Evolutionary conservation across 1,140 invertebrate species (phyloP), one percentile per base, ranked within the genome.

Genomic region (Caenorhabditis elegans): DNA sequence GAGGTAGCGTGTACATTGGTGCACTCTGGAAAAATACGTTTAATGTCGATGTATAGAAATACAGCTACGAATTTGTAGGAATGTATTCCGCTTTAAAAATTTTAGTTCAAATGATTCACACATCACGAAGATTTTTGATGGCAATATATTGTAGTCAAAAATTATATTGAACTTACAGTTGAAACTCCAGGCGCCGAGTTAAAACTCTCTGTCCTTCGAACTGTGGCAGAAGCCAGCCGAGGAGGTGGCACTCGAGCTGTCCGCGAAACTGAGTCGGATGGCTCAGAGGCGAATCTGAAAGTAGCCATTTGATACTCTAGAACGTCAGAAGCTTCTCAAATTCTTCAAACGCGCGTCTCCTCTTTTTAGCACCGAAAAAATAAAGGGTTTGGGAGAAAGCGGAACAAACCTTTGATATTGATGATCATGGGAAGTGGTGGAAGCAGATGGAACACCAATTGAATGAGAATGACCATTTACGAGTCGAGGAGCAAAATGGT

Each of bases 241-340:
- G 82, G 82, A 34, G 82, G 82, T 11, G 82, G 82, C 19, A 83
- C 78, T 79, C 82, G 53, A 48, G 82, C 82, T 53, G 82, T 83
- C 26, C 82, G 46, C n/a, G 82, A 51, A 31, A 83, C 77, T n/a
- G 82, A 82, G 39, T 83, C 82, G 19, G 39, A 26, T 34, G 34
- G 39, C 55, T 48, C 49, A 6, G 77, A 34, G 17, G 77, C 31
- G 60, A 70, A 70, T 70, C 60, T 70, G 34, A 70, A 70, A 70
- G 31, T 24, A 70, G 60, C 60, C n/a, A 70, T 70, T 70, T 70
- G 60, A 70, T 70, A 70, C 60, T 70, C 34, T 70, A 31, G 34
- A 70, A 39, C 31, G 60, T 70, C 60, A 70, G 60, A 70, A 70
- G 34, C 60, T 39, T 70, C 60, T 70, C 60, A 70, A 70, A 39